Conservation (phyloP, 2,888 invertebrate species). For the Euclidia mi region DNA sequence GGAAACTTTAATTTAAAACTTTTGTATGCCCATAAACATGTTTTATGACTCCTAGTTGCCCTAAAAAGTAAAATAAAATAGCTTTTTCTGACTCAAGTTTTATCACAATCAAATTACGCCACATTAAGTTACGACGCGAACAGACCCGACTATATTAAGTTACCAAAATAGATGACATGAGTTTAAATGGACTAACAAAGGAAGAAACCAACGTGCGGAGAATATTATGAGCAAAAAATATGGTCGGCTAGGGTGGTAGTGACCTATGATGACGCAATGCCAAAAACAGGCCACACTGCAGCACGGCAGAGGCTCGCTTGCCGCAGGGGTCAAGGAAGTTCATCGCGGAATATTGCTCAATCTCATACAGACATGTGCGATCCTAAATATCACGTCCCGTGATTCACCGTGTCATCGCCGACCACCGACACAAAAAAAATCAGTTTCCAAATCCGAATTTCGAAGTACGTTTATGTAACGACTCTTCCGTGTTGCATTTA, state of each 20-base stretch:
- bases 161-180: slow-evolving; percentile 78
- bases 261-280: slow-evolving; percentile 89
- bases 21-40: slow-evolving; percentile 49
- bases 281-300: slow-evolving; percentile 86
- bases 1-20: slow-evolving; percentile 38
- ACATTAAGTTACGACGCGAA: slow-evolving; percentile 75
- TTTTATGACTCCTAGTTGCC: slow-evolving; percentile 59
- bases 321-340: slow-evolving; percentile 85
- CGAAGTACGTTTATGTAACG: slow-evolving; percentile 48
- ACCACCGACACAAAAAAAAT: slow-evolving; percentile 39
- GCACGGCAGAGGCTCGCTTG: slow-evolving; percentile 58
- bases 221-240: slow-evolving; percentile 87
- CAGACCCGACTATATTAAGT: slow-evolving; percentile 76
- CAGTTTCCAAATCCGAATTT: slow-evolving; percentile 52
- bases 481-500: slow-evolving; percentile 54
- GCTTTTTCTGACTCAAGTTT: slow-evolving; percentile 58
- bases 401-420: slow-evolving; percentile 56
- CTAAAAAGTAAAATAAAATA: slow-evolving; percentile 63
- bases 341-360: slow-evolving; percentile 80
- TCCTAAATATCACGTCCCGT: slow-evolving; percentile 56
- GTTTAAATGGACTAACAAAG: slow-evolving; percentile 85
- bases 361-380: slow-evolving; percentile 68
- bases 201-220: slow-evolving; percentile 84
- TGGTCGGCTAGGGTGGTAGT: slow-evolving; percentile 84
- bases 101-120: slow-evolving; percentile 79